Evolutionary conservation across 2,113 vertebrate species (phyloP).

Genomic region (Zapornia atra): DNA sequence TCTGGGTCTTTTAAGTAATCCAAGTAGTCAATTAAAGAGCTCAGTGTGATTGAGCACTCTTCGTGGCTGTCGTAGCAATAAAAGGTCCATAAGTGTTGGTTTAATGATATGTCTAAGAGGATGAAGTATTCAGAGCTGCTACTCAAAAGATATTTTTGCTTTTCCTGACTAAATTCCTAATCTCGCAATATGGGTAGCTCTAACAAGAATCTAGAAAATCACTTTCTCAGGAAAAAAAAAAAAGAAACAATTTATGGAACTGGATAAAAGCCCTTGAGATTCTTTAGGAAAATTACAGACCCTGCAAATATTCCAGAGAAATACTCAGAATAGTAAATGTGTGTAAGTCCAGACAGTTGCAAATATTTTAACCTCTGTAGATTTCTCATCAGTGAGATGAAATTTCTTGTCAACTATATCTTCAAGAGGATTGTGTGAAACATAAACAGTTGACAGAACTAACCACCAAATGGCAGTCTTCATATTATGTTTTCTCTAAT

Average conservation of each 20-base stretch:
- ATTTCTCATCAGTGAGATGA: not conserved
- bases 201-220: not conserved
- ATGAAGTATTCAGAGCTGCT: not conserved
- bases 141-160: not conserved
- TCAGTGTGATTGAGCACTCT: not conserved
- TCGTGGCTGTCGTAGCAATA: not conserved
- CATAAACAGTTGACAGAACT: not conserved
- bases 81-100: not conserved
- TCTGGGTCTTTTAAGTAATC: not conserved
- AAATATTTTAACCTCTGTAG: not conserved
- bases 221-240: not conserved
- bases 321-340: not conserved
- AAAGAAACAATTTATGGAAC: not conserved
- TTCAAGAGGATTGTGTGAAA: not conserved
- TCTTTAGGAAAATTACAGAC: not conserved
- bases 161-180: not conserved
- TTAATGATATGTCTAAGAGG: not conserved
- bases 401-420: not conserved
- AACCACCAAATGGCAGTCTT: not conserved
- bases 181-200: not conserved
- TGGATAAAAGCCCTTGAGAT: not conserved
- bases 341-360: not conserved
- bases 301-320: not conserved
- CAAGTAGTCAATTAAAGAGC: not conserved
- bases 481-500: not conserved